These are phyloP conservation scores for Sebastes matsubarae DNA, from an alignment of 2,797 vertebrate species.

Conservation along the genomic window DNA sequence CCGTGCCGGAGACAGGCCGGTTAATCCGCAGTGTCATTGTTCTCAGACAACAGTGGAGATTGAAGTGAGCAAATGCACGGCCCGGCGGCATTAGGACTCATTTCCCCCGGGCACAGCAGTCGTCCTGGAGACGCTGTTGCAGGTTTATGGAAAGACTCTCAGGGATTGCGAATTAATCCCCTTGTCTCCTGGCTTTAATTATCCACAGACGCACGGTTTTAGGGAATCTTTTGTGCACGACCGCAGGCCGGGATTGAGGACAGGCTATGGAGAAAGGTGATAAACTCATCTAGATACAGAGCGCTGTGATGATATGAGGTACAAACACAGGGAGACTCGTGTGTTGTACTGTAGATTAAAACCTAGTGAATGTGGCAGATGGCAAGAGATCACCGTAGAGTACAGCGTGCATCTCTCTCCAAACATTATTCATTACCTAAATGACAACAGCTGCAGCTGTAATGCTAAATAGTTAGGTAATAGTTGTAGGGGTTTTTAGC, in stretches of 20 bases:
- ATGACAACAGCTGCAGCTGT: slow-evolving; percentile 75
- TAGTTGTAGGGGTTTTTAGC: background rate
- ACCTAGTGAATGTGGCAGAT: slow-evolving; percentile 70
- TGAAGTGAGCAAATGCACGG: slow-evolving; percentile 75
- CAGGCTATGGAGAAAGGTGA: slow-evolving; percentile 63
- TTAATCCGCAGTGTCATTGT: slow-evolving; percentile 81
- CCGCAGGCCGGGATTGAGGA: slow-evolving; percentile 62
- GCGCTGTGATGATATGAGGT: slow-evolving; percentile 27
- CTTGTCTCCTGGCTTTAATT: slow-evolving; percentile 76
- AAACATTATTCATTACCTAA: slow-evolving; percentile 76
- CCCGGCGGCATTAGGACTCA: slow-evolving; percentile 56
- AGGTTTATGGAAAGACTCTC: slow-evolving; percentile 75
- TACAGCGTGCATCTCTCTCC: slow-evolving; percentile 50
- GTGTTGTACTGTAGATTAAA: slow-evolving; percentile 65
- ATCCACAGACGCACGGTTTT: slow-evolving; percentile 71
- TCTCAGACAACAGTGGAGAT: slow-evolving; percentile 73
- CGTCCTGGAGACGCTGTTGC: slow-evolving; percentile 72
- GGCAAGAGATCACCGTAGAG: slow-evolving; percentile 59
- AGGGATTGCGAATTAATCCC: slow-evolving; percentile 81
- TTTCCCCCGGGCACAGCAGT: slow-evolving; percentile 69
- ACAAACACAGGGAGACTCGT: slow-evolving; percentile 29
- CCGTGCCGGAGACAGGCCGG: slow-evolving; percentile 51
- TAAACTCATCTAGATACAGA: slow-evolving; percentile 49
- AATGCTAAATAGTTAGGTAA: slow-evolving; percentile 36
- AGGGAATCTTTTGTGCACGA: slow-evolving; percentile 63